Evolutionary conservation across 2,888 invertebrate species (phyloP).

Genomic region (Dromius quadrimaculatus): DNA sequence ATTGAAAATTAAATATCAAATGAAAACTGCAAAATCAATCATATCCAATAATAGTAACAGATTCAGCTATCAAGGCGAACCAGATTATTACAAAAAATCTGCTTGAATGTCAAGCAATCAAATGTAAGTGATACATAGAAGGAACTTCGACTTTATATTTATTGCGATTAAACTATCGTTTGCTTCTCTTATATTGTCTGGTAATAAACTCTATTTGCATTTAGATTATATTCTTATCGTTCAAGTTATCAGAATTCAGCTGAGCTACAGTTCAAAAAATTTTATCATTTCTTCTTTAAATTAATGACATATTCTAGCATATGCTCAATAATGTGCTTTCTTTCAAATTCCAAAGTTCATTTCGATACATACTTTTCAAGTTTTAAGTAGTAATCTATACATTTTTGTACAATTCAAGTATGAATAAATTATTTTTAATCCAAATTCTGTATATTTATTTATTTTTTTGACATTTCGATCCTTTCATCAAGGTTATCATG

Average conservation of each 20-base stretch:
- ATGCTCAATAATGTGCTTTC: no score
- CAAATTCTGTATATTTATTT: no score
- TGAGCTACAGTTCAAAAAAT: no score
- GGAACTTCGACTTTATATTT: neutral
- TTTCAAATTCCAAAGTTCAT: no score
- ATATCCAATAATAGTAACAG: constrained; percentile 21
- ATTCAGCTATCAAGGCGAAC: constrained; percentile 32
- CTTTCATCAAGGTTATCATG: no score
- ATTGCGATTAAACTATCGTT: neutral
- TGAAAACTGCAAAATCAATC: constrained; percentile 31
- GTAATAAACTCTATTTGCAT: constrained; percentile 26
- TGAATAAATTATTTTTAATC: no score
- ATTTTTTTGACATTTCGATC: no score
- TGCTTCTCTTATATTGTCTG: constrained; percentile 14
- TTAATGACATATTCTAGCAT: no score
- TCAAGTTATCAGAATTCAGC: neutral
- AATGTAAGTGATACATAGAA: constrained; percentile 20
- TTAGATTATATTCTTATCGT: constrained; percentile 35
- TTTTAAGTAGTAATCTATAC: no score
- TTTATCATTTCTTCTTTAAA: no score
- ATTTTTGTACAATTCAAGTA: no score
- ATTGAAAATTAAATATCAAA: constrained; percentile 11
- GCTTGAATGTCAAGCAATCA: constrained; percentile 22
- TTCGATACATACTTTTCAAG: no score
- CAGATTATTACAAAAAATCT: constrained; percentile 21